Conservation (phyloP, 2,797 vertebrate genomes). For the Typhlichthys eigenmanni region DNA sequence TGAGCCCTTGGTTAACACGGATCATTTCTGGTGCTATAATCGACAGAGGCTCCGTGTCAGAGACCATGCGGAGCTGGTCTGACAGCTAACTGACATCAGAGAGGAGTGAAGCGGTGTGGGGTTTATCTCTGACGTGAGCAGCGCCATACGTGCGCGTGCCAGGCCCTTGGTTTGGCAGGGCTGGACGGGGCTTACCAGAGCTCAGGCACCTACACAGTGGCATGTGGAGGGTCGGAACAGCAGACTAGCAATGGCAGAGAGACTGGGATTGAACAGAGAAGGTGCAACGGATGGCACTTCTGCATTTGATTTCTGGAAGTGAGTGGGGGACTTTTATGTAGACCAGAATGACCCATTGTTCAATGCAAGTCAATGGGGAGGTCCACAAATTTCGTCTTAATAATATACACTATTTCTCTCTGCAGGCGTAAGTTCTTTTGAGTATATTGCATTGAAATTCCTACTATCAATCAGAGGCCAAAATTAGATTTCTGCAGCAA, state of each 20-base stretch:
- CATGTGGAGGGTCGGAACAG: slow-evolving; percentile 46
- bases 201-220: slow-evolving; percentile 35
- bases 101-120: slow-evolving; percentile 30
- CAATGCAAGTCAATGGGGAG: too few species aligned
- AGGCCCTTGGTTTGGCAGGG: slow-evolving; percentile 34
- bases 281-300: too few species aligned
- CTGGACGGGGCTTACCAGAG: slow-evolving; percentile 26
- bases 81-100: slow-evolving; percentile 32
- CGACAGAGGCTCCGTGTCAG: slow-evolving; percentile 26
- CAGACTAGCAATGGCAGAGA: slow-evolving; percentile 38
- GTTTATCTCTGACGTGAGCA: slow-evolving; percentile 62
- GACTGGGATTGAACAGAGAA: too few species aligned
- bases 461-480: too few species aligned
- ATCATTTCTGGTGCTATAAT: slow-evolving; percentile 42
- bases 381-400: too few species aligned
- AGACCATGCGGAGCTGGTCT: slow-evolving; percentile 32
- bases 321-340: too few species aligned
- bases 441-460: too few species aligned
- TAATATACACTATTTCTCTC: too few species aligned
- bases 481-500: too few species aligned
- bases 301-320: too few species aligned
- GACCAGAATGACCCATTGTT: too few species aligned
- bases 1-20: slow-evolving; percentile 6
- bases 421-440: too few species aligned
- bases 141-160: slow-evolving; percentile 33